Conservation (phyloP, 53 echinoderm and acorn worm species). For the Crossaster papposus region DNA sequence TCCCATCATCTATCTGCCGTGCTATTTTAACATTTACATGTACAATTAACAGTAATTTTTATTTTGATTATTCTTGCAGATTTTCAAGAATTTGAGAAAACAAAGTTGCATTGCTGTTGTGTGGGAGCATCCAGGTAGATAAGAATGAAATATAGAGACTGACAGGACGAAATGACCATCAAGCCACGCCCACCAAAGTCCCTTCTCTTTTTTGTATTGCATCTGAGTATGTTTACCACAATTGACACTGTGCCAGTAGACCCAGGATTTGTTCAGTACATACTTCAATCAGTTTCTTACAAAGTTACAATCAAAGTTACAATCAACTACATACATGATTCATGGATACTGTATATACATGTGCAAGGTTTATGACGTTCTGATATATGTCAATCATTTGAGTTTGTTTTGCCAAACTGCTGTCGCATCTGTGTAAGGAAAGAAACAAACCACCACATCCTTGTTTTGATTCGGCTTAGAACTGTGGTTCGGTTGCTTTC, state of each 20-base stretch:
- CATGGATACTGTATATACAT: neutral
- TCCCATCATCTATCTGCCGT: too few species aligned
- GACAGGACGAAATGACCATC: constrained; percentile 18
- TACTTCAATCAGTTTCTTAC: too few species aligned
- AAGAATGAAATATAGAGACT: constrained; percentile 14
- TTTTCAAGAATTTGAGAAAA: neutral
- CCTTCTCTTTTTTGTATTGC: too few species aligned
- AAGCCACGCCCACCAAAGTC: neutral
- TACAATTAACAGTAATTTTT: too few species aligned
- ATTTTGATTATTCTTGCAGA: neutral
- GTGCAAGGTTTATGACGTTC: neutral
- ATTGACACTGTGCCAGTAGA: neutral
- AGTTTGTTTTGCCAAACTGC: neutral
- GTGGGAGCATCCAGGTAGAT: constrained; percentile 8
- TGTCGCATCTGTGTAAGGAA: neutral
- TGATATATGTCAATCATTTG: neutral
- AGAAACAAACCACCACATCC: neutral
- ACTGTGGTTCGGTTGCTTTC: neutral
- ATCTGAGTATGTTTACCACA: neutral
- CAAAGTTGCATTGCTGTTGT: constrained; percentile 17
- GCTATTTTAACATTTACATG: neutral
- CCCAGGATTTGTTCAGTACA: too few species aligned
- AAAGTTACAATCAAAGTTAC: too few species aligned
- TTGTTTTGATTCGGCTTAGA: neutral
- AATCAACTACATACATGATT: neutral